Percentiles rank a stretch among this genome's conserved stretches.
phyloP scores from a whole-genome alignment of 2,797 vertebrate genomes.

The Diceros bicornis region DNA sequence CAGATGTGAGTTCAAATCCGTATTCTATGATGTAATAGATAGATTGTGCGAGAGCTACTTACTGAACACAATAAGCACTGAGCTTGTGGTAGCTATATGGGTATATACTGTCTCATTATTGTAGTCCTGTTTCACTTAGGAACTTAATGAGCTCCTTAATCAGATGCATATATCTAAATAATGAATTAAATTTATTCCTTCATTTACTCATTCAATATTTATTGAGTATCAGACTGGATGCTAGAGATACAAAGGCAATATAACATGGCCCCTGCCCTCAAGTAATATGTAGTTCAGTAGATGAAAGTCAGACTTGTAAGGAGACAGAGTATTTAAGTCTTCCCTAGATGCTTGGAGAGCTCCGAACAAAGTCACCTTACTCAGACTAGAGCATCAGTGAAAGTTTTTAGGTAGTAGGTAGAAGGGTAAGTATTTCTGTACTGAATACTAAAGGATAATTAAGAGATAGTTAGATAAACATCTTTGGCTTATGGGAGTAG shows the following conservation, averaged over 20 bases:
- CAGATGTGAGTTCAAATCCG: background rate
- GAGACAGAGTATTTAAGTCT: background rate
- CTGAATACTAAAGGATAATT: background rate
- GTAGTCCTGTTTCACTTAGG: background rate
- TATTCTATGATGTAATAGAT: background rate
- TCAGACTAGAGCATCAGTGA: background rate
- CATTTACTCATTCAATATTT: constrained; percentile 41
- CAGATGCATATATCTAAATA: background rate
- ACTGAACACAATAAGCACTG: background rate
- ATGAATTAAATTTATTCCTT: constrained; percentile 27
- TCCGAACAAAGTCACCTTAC: background rate
- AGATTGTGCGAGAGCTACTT: background rate
- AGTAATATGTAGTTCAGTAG: background rate
- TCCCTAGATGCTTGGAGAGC: background rate
- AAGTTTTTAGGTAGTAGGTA: background rate
- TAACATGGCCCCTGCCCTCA: background rate
- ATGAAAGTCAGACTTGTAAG: background rate
- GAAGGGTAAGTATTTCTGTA: background rate
- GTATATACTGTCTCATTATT: background rate
- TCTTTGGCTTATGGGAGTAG: background rate
- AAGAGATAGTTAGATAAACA: background rate
- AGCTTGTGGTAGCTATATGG: background rate
- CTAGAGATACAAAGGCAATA: background rate
- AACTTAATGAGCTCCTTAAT: constrained; percentile 18
- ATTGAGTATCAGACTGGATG: background rate